Conservation (phyloP, 2,888 invertebrate genomes). For the Alloscopus bannaensis region DNA sequence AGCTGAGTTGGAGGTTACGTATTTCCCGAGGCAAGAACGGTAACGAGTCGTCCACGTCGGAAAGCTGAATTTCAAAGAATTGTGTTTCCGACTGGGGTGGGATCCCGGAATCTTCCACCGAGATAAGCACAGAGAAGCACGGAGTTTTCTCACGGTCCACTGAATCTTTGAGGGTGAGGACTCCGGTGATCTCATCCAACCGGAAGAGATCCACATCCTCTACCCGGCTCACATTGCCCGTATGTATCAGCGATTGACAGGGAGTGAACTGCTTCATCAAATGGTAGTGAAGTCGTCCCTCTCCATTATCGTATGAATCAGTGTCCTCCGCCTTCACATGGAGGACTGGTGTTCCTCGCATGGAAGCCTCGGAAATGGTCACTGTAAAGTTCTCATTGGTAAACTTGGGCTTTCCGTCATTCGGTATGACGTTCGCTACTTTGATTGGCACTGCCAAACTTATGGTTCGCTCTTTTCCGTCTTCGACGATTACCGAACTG, state of each 20-base stretch:
- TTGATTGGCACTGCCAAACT: conserved; percentile 66
- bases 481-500: conserved; percentile 66
- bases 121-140: conserved; percentile 85
- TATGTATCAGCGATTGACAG: conserved; percentile 61
- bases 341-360: conserved; percentile 70
- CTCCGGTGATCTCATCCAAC: conserved; percentile 81
- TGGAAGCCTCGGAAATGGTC: conserved; percentile 74
- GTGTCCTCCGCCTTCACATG: conserved; percentile 69
- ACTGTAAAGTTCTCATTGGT: conserved; percentile 73
- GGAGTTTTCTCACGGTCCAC: conserved; percentile 86
- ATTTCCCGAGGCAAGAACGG: conserved; percentile 79
- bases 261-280: conserved; percentile 71
- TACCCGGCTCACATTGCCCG: conserved; percentile 58
- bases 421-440: conserved; percentile 72
- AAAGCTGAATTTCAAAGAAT: conserved; percentile 69
- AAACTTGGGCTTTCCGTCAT: conserved; percentile 74
- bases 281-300: conserved; percentile 68
- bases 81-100: conserved; percentile 80
- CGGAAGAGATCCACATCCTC: conserved; percentile 70
- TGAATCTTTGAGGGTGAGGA: conserved; percentile 82
- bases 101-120: conserved; percentile 86
- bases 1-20: conserved; percentile 77
- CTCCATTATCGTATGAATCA: conserved; percentile 72
- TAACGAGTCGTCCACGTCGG: conserved; percentile 87
- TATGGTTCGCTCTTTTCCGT: conserved; percentile 71